phyloP scores from a whole-genome alignment of 37 sponge, comb jelly and placozoan species.

The Ephydatia muelleri region DNA sequence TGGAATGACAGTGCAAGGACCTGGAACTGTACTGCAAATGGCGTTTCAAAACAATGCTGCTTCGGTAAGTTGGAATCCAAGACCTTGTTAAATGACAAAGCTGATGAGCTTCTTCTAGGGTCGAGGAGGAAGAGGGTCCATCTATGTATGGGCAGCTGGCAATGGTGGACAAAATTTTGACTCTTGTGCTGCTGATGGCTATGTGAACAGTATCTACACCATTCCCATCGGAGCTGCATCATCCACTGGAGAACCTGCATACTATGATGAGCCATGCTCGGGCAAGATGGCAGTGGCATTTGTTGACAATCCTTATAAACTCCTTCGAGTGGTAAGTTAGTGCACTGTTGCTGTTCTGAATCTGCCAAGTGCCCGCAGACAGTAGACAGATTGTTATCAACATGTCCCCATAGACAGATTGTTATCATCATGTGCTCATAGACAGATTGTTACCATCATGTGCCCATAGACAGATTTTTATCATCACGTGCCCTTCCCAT shows the following conservation, averaged over 20 bases:
- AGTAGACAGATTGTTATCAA: too few relatives aligned
- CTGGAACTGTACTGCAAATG: constrained; percentile 53
- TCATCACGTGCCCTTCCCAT: too few relatives aligned
- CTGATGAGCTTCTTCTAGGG: neutral
- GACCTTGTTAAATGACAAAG: too few relatives aligned
- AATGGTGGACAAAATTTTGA: constrained; percentile 80
- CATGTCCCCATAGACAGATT: too few relatives aligned
- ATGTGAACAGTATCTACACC: constrained; percentile 83
- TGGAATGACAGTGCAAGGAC: constrained; percentile 83
- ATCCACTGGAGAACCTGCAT: constrained; percentile 58
- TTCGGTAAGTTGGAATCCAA: constrained; percentile 20
- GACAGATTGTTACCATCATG: too few relatives aligned
- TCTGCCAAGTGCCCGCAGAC: too few relatives aligned
- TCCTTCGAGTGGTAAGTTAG: neutral
- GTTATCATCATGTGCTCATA: too few relatives aligned
- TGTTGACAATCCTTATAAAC: neutral
- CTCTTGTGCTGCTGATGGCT: constrained; percentile 88
- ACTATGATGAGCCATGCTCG: constrained; percentile 83
- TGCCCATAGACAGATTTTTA: too few relatives aligned
- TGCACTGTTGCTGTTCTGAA: neutral
- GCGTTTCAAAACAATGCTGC: constrained; percentile 53
- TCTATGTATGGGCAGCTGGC: constrained; percentile 94
- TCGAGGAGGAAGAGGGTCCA: constrained; percentile 58
- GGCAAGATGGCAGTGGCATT: constrained; percentile 76
- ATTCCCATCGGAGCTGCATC: constrained; percentile 74